These are phyloP conservation scores for Xenopus petersii DNA, from an alignment of 2,797 vertebrate genomes.

Conservation along the genomic window DNA sequence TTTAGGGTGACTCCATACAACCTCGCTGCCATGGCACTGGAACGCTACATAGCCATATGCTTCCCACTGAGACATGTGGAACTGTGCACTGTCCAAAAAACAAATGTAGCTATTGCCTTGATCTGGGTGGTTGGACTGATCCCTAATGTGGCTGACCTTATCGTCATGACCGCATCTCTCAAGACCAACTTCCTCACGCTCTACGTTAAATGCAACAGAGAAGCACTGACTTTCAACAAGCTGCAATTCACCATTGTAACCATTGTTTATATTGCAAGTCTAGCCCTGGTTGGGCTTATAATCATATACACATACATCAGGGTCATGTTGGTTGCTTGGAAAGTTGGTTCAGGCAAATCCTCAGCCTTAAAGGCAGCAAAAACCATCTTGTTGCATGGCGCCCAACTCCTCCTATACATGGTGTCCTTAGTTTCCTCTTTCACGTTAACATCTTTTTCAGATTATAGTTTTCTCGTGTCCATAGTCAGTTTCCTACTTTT, in stretches of 20 bases:
- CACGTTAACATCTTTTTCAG: conserved; percentile 49
- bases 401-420: conserved; percentile 42
- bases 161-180: background rate
- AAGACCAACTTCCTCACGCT: background rate
- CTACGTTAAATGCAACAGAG: background rate
- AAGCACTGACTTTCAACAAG: background rate
- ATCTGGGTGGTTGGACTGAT: background rate
- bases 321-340: conserved; percentile 67
- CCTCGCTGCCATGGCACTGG: conserved; percentile 71
- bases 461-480: background rate
- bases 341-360: conserved; percentile 60
- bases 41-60: conserved; percentile 71
- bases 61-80: conserved; percentile 63
- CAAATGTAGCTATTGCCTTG: conserved; percentile 61
- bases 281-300: conserved; percentile 48
- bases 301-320: conserved; percentile 71
- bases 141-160: background rate
- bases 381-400: conserved; percentile 69
- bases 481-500: conserved; percentile 8
- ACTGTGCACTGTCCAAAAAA: conserved; percentile 64
- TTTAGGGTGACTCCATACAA: conserved; percentile 68
- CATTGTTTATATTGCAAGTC: conserved; percentile 48
- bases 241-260: conserved; percentile 51
- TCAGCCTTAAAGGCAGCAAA: conserved; percentile 67
- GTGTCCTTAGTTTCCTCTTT: conserved; percentile 64